Evolutionary conservation across 2,797 vertebrate genomes (phyloP), one percentile per base, ranked within the genome.

Genomic region (Hippoglossus hippoglossus): DNA sequence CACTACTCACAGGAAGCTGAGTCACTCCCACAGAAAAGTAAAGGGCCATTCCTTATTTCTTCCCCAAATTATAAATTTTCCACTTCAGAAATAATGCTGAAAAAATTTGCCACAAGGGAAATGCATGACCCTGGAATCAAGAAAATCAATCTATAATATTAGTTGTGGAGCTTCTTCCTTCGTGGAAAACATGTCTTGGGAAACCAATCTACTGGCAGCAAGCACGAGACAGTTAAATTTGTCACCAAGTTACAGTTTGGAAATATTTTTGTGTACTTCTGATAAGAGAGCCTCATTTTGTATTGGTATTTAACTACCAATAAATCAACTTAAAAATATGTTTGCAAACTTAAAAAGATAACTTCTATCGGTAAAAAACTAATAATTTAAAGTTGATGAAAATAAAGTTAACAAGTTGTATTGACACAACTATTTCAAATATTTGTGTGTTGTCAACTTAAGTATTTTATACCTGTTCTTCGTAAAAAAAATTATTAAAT

Each of bases 1-100:
- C 10, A n/a, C 18, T 63, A 73, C 64, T 85, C 67, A 80, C 60
- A 64, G 72, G 61, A 78, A 67, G 28, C 56, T 8, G 56, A 28
- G 28, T 44, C 11, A 41, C 46, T 79, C 24, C 66, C 74, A 77
- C 36, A 75, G 25, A 69, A 54, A 61, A 0, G 2, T 2, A 44
- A 10, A 62, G 36, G 4, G 3, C 9, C 8, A 6, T 16, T 3
- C 1, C 1, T 18, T 6, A 3, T 24, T 69, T 64, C 24, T 26
- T 67, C 60, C 65, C 8, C 55, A 53, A 50, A 67, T 66, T 13
- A 71, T 79, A 5, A 3, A 74, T 77, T 55, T 75, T 55, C 49
- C 65, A 70, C 34, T 74, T 22, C 9, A 63, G 9, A 75, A 41
- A 4, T 71, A 57, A 67, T 71, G 31, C 66, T 75, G 67, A 67